Evolutionary conservation across 2,888 invertebrate species (phyloP).

Genomic region (Epinotia bilunana): DNA sequence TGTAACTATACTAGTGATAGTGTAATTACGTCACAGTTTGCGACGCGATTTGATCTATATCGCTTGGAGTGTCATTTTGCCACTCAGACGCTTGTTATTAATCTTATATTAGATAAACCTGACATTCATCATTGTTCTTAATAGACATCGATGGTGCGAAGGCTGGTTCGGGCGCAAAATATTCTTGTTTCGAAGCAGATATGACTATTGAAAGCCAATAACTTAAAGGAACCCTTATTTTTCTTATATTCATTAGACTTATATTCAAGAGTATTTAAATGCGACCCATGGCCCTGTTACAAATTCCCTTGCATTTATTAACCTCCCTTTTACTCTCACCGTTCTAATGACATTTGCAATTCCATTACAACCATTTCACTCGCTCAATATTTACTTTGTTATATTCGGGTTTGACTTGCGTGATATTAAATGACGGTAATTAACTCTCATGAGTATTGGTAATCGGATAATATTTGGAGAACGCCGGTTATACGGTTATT

Average conservation of each 20-base stretch:
- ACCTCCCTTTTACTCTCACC: slow-evolving; percentile 34
- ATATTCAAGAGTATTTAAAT: slow-evolving; percentile 22
- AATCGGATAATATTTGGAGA: slow-evolving; percentile 29
- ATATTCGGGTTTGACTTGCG: slow-evolving; percentile 33
- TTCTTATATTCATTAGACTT: not conserved
- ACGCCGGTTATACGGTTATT: slow-evolving; percentile 11
- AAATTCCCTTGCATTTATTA: slow-evolving; percentile 40
- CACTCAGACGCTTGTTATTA: not conserved
- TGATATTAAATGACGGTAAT: slow-evolving; percentile 39
- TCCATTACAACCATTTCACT: slow-evolving; percentile 42
- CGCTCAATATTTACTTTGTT: slow-evolving; percentile 40
- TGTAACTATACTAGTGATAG: slow-evolving; percentile 9
- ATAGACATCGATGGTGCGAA: not conserved
- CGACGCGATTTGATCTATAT: slow-evolving; percentile 14
- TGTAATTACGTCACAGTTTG: slow-evolving; percentile 18
- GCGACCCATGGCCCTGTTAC: slow-evolving; percentile 30
- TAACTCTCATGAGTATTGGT: slow-evolving; percentile 33
- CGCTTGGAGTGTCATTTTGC: not conserved
- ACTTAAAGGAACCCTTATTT: not conserved
- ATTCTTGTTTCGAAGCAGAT: not conserved
- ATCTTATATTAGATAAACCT: not conserved
- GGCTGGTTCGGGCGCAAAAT: not conserved
- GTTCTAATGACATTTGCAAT: slow-evolving; percentile 46
- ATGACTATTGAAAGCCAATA: not conserved
- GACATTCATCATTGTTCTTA: not conserved